Percentiles rank a stretch among this genome's conserved stretches.
These are phyloP conservation scores for Typhlomys cinereus DNA, from an alignment of 2,113 vertebrate species.

Conservation along the genomic window DNA sequence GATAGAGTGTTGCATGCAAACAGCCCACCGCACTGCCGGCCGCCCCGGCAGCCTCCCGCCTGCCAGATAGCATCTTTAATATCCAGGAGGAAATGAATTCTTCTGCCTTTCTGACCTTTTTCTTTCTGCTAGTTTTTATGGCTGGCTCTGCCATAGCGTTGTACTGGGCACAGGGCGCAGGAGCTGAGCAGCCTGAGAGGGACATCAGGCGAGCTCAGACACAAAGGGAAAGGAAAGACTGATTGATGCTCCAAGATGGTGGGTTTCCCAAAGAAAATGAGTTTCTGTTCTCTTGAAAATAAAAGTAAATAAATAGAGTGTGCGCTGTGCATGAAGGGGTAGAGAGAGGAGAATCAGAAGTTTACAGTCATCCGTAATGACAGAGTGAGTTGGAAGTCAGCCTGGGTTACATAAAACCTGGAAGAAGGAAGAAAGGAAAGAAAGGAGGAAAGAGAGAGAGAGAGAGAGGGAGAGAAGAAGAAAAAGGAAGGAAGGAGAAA, in stretches of 20 bases:
- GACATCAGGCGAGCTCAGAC: background rate
- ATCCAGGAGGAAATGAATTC: constrained; percentile 74
- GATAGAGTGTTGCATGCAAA: constrained; percentile 6
- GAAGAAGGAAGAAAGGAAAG: too few relatives aligned
- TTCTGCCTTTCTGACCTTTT: background rate
- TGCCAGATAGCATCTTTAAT: constrained; percentile 78
- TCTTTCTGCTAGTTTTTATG: background rate
- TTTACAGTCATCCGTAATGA: background rate
- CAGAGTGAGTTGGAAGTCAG: background rate
- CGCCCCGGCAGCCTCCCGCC: background rate
- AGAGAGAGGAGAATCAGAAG: background rate
- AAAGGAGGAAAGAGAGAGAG: too few relatives aligned
- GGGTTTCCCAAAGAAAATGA: constrained; percentile 21
- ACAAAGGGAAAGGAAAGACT: background rate
- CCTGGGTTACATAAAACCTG: too few relatives aligned
- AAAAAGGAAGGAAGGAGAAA: too few relatives aligned
- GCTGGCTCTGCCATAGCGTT: background rate
- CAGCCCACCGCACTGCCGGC: background rate
- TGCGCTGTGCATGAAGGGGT: too few relatives aligned
- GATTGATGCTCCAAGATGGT: background rate
- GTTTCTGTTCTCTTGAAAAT: constrained; percentile 36
- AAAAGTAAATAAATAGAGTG: background rate
- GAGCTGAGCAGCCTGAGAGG: background rate
- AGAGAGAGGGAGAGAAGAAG: too few relatives aligned
- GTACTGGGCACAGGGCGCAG: background rate